phyloP scores from a whole-genome alignment of 2,797 vertebrate species.

The Todus mexicanus region DNA sequence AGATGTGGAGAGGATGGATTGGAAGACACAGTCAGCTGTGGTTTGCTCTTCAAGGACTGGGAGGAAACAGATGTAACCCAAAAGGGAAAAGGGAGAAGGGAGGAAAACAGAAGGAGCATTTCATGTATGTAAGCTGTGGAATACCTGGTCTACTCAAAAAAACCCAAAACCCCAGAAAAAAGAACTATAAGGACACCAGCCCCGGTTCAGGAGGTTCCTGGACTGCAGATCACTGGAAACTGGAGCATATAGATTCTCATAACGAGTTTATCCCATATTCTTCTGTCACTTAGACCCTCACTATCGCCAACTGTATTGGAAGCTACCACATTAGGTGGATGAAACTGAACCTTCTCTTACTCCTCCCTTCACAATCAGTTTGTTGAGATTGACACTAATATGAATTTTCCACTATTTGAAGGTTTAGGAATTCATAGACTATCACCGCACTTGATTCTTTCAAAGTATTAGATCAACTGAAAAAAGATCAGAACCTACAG shows the following conservation, averaged over 20 bases:
- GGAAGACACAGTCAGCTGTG: background rate
- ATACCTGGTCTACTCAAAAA: background rate
- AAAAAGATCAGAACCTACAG: background rate
- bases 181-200: background rate
- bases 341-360: background rate
- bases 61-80: background rate
- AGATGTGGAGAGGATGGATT: rapidly evolving
- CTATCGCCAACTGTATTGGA: background rate
- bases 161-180: background rate
- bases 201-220: background rate
- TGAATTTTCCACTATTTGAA: background rate
- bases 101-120: background rate
- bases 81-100: background rate
- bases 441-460: background rate
- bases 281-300: background rate
- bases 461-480: background rate
- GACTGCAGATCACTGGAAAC: background rate
- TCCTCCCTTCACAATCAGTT: background rate
- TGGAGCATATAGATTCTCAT: background rate
- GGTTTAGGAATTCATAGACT: background rate
- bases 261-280: rapidly evolving
- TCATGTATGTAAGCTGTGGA: background rate
- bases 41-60: background rate
- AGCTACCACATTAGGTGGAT: background rate
- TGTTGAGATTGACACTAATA: background rate